Evolutionary conservation across 2,888 invertebrate genomes (phyloP).

Genomic region (Lepidocyrtinus sp.): DNA sequence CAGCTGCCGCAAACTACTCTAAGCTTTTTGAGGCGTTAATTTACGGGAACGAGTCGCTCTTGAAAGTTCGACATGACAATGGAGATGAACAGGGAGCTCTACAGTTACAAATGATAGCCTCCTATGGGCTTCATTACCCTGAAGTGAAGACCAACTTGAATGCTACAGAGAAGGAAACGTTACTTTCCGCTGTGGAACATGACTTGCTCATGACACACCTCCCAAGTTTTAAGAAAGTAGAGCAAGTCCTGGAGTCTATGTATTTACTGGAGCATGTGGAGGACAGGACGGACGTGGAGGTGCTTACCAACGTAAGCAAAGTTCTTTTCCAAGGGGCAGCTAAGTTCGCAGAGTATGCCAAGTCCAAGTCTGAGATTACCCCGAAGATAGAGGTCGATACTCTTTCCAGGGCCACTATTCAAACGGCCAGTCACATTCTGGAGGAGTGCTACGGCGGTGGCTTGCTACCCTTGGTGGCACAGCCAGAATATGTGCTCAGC

Average conservation of each 20-base stretch:
- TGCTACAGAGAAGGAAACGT: neutral
- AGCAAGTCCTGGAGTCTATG: slow-evolving; percentile 26
- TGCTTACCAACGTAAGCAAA: neutral
- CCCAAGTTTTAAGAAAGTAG: slow-evolving; percentile 18
- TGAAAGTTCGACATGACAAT: slow-evolving; percentile 1
- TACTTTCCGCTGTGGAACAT: neutral
- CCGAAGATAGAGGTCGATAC: slow-evolving; percentile 2
- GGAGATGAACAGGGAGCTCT: slow-evolving; percentile 52
- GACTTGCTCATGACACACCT: neutral
- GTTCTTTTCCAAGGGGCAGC: slow-evolving; percentile 14
- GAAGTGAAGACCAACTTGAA: neutral
- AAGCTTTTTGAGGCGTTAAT: slow-evolving; percentile 13
- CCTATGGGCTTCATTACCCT: slow-evolving; percentile 22
- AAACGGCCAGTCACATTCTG: slow-evolving; percentile 32
- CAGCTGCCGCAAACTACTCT: neutral
- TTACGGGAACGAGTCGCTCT: neutral
- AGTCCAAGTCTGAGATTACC: slow-evolving; percentile 19
- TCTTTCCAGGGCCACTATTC: slow-evolving; percentile 14
- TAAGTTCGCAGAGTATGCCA: neutral
- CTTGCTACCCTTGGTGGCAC: neutral
- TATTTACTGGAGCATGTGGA: slow-evolving; percentile 33
- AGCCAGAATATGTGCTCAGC: slow-evolving; percentile 5
- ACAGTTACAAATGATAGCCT: slow-evolving; percentile 32
- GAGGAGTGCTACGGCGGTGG: neutral
- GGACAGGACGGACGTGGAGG: neutral